These are phyloP conservation scores for Platichthys flesus DNA, from an alignment of 2,113 vertebrate species.

Conservation along the genomic window DNA sequence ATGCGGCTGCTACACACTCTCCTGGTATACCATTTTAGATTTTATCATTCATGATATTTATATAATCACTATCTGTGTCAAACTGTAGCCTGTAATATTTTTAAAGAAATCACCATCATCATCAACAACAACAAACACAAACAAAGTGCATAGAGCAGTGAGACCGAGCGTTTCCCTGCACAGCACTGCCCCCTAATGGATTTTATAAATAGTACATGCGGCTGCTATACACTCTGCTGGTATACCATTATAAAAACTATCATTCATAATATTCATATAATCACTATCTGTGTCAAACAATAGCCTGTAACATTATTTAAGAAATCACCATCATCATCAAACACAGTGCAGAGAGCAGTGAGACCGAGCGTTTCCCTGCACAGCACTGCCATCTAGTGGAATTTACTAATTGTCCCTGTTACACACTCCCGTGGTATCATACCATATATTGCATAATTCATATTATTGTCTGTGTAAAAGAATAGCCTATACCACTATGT, in stretches of 20 bases:
- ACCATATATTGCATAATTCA: not conserved
- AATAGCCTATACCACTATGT: not conserved
- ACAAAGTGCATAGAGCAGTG: not conserved
- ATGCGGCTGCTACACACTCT: not conserved
- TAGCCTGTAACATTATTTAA: too few species aligned
- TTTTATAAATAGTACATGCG: too few species aligned
- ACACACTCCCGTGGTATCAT: not conserved
- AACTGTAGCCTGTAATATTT: too few species aligned
- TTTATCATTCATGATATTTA: too few species aligned
- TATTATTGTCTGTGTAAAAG: not conserved
- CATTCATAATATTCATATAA: too few species aligned
- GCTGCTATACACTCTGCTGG: too few species aligned
- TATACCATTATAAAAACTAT: too few species aligned
- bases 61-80: too few species aligned
- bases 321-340: too few species aligned
- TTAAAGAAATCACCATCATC: not conserved
- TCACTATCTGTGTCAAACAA: too few species aligned
- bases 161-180: not conserved
- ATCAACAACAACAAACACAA: not conserved
- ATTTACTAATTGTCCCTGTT: not conserved
- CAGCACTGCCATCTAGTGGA: not conserved
- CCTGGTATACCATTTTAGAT: too few species aligned
- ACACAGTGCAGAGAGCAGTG: too few species aligned
- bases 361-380: not conserved
- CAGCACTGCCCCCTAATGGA: conserved; percentile 23